Base-by-base conservation (phyloP, 2,888 invertebrate species). In the Byasa hedistus region DNA sequence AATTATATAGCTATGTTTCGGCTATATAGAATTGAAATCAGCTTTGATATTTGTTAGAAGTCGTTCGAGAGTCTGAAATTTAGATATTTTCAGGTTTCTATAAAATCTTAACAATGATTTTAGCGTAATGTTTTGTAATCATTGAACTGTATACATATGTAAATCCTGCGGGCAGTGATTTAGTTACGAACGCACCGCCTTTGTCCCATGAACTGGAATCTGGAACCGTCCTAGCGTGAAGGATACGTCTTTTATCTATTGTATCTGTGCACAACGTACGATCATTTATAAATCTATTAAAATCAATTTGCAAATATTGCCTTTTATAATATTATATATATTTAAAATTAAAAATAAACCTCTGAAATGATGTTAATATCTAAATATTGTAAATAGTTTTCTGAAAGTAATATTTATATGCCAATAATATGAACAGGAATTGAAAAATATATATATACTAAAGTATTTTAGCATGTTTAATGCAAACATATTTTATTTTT, bases 151-250 rank as follows among this genome's bases (percentile, higher is more conserved):
- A 52, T 57, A n/a, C 32, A 7, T 19, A 57, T 21, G 57, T 64
- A n/a, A 32, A 64, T 54, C 52, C 36, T 59, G 48, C 39, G 48
- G 58, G n/a, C 27, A 58, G 27, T 51, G n/a, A 52, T 36, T 62
- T 62, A 4, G 27, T 27, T 57, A 64, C 24, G 2, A 48, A 55
- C 36, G 57, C 39, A 22, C 36, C 44, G 58, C 66, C 59, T 62
- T 62, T 66, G 66, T 62, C 66, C 66, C 55, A 36, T 57, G 57
- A 55, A 66, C 62, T 58, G 58, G 62, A 62, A 62, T 55, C 59
- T 51, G 59, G 36, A 56, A 32, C 63, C 63, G 51, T 63, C 66
- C 66, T 63, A 66, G 59, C 66, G 66, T 66, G 66, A 66, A 66
- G 66, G 66, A 66, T 63, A 63, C 21, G 36, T 52, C 51, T 61